A percentile compares a stretch with the other conserved stretches of the same genome.
Conservation (phyloP, 2,888 invertebrate genomes). For the Apamea anceps region DNA sequence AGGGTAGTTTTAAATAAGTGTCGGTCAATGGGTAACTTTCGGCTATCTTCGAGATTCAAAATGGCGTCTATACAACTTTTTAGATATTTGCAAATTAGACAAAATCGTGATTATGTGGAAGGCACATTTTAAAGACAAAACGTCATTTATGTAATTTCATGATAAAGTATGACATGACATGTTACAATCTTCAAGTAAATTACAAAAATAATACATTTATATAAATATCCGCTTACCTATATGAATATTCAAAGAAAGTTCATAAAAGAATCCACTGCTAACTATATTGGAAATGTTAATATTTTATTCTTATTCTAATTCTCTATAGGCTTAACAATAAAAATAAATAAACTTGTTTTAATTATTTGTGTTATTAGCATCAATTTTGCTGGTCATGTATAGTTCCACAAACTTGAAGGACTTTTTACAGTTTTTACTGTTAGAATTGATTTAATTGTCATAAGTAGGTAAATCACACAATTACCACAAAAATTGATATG, state of each 20-base stretch:
- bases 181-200: slow-evolving; percentile 37
- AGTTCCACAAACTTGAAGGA: background rate
- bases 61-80: slow-evolving; percentile 33
- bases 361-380: background rate
- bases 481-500: background rate
- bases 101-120: slow-evolving; percentile 55
- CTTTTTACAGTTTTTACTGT: background rate
- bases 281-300: slow-evolving; percentile 47
- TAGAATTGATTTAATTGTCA: background rate
- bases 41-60: slow-evolving; percentile 55
- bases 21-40: slow-evolving; percentile 28
- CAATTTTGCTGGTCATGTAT: background rate
- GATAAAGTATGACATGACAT: slow-evolving; percentile 30
- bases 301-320: slow-evolving; percentile 49
- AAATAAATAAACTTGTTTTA: slow-evolving; percentile 60
- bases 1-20: slow-evolving; percentile 13
- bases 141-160: slow-evolving; percentile 38
- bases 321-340: slow-evolving; percentile 87
- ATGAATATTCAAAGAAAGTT: slow-evolving; percentile 48
- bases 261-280: slow-evolving; percentile 31
- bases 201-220: slow-evolving; percentile 51
- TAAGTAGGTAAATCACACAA: background rate
- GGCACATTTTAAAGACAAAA: slow-evolving; percentile 55
- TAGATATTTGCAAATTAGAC: slow-evolving; percentile 5
- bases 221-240: slow-evolving; percentile 29